phyloP scores from a whole-genome alignment of 2,888 invertebrate species.

The Drosophila meridionalis region DNA sequence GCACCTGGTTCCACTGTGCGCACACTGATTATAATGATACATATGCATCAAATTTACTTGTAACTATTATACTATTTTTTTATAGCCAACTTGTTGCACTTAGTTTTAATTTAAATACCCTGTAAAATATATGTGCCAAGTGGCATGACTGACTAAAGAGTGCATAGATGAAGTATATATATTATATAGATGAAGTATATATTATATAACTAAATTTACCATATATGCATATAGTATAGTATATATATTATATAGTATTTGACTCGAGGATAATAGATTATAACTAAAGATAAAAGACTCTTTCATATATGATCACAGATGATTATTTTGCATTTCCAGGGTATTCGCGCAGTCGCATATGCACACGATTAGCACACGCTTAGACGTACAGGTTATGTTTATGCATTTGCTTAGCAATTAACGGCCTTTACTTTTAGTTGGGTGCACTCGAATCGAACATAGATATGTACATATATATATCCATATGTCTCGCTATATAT shows the following conservation, averaged over 20 bases:
- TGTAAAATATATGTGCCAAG: not conserved
- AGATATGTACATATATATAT: not conserved
- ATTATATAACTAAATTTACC: not conserved
- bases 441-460: slow-evolving; percentile 1
- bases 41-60: slow-evolving; percentile 34
- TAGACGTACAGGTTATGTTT: slow-evolving; percentile 55
- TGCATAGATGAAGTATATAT: not conserved
- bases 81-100: slow-evolving; percentile 11
- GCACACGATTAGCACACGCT: not conserved
- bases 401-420: slow-evolving; percentile 74
- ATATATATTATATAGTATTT: not conserved
- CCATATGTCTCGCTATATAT: not conserved
- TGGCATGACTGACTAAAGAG: not conserved
- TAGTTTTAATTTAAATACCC: slow-evolving; percentile 43
- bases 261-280: not conserved
- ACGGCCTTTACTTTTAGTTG: slow-evolving; percentile 39
- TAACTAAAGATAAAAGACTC: not conserved
- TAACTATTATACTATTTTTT: slow-evolving; percentile 9
- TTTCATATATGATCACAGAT: not conserved
- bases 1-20: slow-evolving; percentile 17
- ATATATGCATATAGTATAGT: not conserved
- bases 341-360: slow-evolving; percentile 11
- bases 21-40: slow-evolving; percentile 35
- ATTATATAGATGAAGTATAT: not conserved
- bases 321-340: slow-evolving; percentile 15